Conservation (phyloP, 1,140 invertebrate genomes). For the Drosophila auraria region DNA sequence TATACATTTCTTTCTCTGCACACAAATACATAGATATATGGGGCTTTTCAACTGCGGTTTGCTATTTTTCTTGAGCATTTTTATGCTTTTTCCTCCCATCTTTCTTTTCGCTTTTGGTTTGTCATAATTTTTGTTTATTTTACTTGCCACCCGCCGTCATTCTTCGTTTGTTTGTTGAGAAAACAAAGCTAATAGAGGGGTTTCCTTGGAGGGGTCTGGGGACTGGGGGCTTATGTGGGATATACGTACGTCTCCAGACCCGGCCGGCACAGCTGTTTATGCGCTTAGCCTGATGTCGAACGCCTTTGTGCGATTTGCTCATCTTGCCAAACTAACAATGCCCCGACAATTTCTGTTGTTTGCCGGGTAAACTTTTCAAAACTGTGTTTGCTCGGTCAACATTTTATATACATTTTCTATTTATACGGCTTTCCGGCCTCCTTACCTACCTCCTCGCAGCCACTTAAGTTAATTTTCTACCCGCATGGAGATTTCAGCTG, state of each 20-base stretch:
- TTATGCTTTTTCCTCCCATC: slow-evolving; percentile 60
- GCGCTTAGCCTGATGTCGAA: slow-evolving; percentile 51
- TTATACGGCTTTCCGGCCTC: slow-evolving; percentile 38
- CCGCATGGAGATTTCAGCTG: slow-evolving; percentile 37
- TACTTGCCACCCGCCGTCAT: slow-evolving; percentile 61
- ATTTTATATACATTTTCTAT: slow-evolving; percentile 56
- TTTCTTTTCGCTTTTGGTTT: slow-evolving; percentile 39
- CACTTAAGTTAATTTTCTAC: slow-evolving; percentile 40
- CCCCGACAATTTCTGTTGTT: slow-evolving; percentile 40
- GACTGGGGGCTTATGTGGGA: slow-evolving; percentile 33
- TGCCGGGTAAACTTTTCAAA: slow-evolving; percentile 65
- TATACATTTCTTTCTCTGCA: background rate
- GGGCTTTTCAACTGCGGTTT: slow-evolving; percentile 49
- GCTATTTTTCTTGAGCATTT: slow-evolving; percentile 66
- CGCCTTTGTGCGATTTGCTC: slow-evolving; percentile 52
- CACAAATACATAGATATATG: slow-evolving; percentile 39
- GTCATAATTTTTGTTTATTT: slow-evolving; percentile 83
- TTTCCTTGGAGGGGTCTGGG: slow-evolving; percentile 3
- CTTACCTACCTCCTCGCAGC: background rate
- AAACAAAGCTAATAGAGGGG: slow-evolving; percentile 57
- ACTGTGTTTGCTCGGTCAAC: slow-evolving; percentile 65
- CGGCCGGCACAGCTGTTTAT: slow-evolving; percentile 59
- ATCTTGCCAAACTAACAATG: slow-evolving; percentile 54
- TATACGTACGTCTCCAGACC: slow-evolving; percentile 31
- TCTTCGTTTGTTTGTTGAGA: slow-evolving; percentile 64